Base-by-base conservation (phyloP, 2,888 invertebrate genomes). In the Epinotia nisella region DNA sequence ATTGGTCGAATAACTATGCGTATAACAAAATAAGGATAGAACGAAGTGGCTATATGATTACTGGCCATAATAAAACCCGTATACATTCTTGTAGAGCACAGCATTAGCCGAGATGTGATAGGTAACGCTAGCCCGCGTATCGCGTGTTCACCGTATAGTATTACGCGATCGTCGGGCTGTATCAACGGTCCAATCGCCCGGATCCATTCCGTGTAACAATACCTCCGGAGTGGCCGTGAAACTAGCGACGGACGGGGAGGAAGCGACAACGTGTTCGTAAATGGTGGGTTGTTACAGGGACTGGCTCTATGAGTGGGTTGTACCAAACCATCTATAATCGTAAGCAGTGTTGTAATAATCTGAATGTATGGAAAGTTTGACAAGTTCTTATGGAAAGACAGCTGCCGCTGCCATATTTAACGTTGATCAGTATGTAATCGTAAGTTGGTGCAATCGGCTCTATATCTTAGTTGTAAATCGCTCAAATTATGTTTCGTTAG, bases 141-240 rank as follows among this genome's bases (percentile, higher is more conserved):
- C 92, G 89, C 91, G 90, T 91, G 90, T 90, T 85, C 90, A 77
- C 49, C 76, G 90, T 84, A 89, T 93, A 90, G 86, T 83, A 84
- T 93, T 93, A 92, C 93, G 87, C 89, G 91, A 84, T 82, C 90
- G 91, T 85, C 90, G 88, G 91, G 84, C 90, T 90, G 92, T 90
- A 93, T 93, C 93, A 93, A 92, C 92, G 93, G 85, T 91, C 89
- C 93, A 92, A 93, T 93, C 91, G 92, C 82, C 87, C 87, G 87
- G 91, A 92, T 93, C 88, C 90, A 92, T 92, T 93, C 89, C 92
- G 86, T 91, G 92, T 91, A 92, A 93, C 92, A 90, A 93, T 92
- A 92, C 90, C 91, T 90, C 80, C 78, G 75, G 82, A 82, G 78
- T 75, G 81, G 91, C 88, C 79, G 80, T 29, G 49, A 79, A 69